Conservation (phyloP, 1,140 invertebrate species). For the Pararge aegeria region DNA sequence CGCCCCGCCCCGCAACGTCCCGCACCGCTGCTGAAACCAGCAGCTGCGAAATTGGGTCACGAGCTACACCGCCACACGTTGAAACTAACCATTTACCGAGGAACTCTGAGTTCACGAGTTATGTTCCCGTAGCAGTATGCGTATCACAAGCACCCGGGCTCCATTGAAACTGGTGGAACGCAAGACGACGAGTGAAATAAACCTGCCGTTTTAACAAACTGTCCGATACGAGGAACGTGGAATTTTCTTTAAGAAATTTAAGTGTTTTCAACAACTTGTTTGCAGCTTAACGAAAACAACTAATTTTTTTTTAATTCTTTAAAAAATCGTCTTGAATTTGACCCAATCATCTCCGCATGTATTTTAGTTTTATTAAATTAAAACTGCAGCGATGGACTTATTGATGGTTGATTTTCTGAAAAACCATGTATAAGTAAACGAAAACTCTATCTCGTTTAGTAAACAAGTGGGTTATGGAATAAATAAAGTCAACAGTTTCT, state of each 20-base stretch:
- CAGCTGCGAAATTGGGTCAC: conserved; percentile 77
- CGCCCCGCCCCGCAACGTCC: conserved; percentile 40
- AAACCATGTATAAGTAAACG: not conserved
- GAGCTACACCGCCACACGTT: conserved; percentile 68
- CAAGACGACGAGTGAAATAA: conserved; percentile 58
- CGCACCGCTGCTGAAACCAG: conserved; percentile 71
- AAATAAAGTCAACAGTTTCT: conserved; percentile 67
- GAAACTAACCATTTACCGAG: conserved; percentile 46
- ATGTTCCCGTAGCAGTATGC: not conserved
- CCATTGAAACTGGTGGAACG: conserved; percentile 41
- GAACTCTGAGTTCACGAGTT: conserved; percentile 42
- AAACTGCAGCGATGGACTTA: not conserved
- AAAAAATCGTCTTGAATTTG: no score
- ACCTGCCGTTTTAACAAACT: conserved; percentile 47
- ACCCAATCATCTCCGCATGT: no score
- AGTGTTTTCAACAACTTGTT: no score
- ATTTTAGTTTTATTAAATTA: no score
- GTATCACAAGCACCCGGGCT: conserved; percentile 25
- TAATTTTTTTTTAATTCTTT: no score
- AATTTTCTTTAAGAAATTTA: not conserved
- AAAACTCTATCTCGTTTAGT: conserved; percentile 17
- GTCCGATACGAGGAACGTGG: not conserved
- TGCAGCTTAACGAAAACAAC: no score
- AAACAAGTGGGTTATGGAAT: conserved; percentile 32
- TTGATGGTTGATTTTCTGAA: not conserved